These are phyloP conservation scores for Lophotis ruficrista DNA, from an alignment of 2,113 vertebrate genomes.

Conservation along the genomic window DNA sequence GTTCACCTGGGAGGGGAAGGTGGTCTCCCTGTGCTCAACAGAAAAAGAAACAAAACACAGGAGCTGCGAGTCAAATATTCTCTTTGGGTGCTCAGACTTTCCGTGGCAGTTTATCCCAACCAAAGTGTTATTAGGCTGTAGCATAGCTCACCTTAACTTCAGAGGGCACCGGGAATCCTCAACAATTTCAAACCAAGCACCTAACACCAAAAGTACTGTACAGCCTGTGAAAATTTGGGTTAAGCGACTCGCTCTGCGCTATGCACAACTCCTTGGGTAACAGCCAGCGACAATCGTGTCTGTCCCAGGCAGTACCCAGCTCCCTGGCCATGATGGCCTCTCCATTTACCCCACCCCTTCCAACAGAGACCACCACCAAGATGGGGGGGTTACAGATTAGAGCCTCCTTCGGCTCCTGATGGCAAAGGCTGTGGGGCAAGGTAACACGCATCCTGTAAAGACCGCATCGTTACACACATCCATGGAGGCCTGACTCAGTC, in stretches of 20 bases:
- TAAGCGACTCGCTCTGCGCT: not conserved
- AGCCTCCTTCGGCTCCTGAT: not conserved
- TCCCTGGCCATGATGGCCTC: too few species aligned
- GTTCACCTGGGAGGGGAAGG: not conserved
- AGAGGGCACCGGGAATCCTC: not conserved
- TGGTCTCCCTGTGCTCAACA: not conserved
- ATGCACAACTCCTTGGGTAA: not conserved
- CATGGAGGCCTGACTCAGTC: not conserved
- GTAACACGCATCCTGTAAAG: not conserved
- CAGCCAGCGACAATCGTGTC: not conserved
- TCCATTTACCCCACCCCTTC: not conserved
- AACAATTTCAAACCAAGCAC: not conserved
- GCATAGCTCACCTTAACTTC: not conserved
- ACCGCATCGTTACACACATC: accelerated
- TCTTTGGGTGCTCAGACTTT: not conserved
- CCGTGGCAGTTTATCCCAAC: not conserved
- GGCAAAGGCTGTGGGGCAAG: not conserved
- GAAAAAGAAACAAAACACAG: not conserved
- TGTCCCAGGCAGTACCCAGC: not conserved
- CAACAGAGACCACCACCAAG: not conserved
- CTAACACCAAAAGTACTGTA: not conserved
- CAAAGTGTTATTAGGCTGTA: not conserved
- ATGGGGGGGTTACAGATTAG: not conserved
- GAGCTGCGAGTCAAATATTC: not conserved
- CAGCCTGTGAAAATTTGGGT: not conserved